Base-by-base conservation (phyloP, 1,140 invertebrate genomes). In the Zophobas atratus region DNA sequence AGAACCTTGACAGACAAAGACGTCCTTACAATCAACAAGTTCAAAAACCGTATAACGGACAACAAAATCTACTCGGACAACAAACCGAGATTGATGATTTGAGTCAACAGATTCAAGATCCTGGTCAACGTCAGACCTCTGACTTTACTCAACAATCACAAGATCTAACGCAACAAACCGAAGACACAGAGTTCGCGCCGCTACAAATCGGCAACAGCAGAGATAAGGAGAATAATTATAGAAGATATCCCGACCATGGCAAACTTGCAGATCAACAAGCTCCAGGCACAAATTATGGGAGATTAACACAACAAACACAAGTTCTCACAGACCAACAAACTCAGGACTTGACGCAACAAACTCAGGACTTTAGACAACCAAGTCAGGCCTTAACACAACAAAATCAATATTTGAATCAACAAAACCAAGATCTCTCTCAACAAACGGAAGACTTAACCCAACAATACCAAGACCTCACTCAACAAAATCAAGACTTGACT, bases 381-480 rank as follows among this genome's bases (percentile, higher is more conserved):
- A 41, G 48, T 46, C 8, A 20, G 39, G 6, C 32, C 33, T 32
- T 32, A 77, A 34, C 36, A 32, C 43, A 63, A 43, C 55, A 78
- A 3, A 75, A 32, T 55, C 43, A 75, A 55, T 4, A 53, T 43
- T 38, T 43, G 34, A 2, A 41, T 6, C 67, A 77, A 72, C 1
- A 77, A 35, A 49, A 20, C 5, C 35, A 76, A 46, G 76, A 77
- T 6, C 67, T 6, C 67, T 6, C 67, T 6, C 67, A 77, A 72
- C 1, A 77, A 35, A 49, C 39, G 8, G 57, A 76, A 46, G 76
- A 77, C 34, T 75, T 75, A 39, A 38, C 72, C 55, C 36, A 20
- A 20, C 20, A 20, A 20, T 20, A 20, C 20, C 20, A 20, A 20
- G 20, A 20, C 20, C 20, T 20, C 20, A 20, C 41, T n/a, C n/a